Conservation (phyloP, 2,113 vertebrate genomes). For the Canis aureus region DNA sequence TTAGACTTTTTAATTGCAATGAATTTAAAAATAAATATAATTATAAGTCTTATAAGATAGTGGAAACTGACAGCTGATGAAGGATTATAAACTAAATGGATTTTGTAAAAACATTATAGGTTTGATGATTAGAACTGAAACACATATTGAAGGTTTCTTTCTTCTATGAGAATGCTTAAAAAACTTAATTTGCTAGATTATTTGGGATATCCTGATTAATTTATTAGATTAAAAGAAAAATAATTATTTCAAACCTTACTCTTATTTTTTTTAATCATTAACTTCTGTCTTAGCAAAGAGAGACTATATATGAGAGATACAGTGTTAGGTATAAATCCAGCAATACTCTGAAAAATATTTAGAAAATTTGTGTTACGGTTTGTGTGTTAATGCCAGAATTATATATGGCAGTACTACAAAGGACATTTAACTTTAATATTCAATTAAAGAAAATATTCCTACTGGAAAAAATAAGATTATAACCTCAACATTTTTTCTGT, state of each 20-base stretch:
- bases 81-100: not conserved
- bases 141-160: not conserved
- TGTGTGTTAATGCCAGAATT: not conserved
- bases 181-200: constrained; percentile 8
- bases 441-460: not conserved
- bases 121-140: not conserved
- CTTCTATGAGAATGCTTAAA: not conserved
- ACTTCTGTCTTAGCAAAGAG: not conserved
- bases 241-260: not conserved
- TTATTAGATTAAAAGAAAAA: not conserved
- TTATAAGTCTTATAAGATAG: not conserved
- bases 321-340: not conserved
- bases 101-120: not conserved
- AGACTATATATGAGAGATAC: not conserved
- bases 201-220: not conserved
- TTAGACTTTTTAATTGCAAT: not conserved
- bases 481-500: not conserved
- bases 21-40: not conserved
- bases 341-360: not conserved
- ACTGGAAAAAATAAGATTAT: not conserved
- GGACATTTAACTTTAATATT: not conserved
- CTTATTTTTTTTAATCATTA: not conserved
- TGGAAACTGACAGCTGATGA: not conserved
- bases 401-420: not conserved
- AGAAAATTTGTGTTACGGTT: not conserved